Evolutionary conservation across 2,797 vertebrate genomes (phyloP), one percentile per base, ranked within the genome.

Genomic region (Morus bassanus): DNA sequence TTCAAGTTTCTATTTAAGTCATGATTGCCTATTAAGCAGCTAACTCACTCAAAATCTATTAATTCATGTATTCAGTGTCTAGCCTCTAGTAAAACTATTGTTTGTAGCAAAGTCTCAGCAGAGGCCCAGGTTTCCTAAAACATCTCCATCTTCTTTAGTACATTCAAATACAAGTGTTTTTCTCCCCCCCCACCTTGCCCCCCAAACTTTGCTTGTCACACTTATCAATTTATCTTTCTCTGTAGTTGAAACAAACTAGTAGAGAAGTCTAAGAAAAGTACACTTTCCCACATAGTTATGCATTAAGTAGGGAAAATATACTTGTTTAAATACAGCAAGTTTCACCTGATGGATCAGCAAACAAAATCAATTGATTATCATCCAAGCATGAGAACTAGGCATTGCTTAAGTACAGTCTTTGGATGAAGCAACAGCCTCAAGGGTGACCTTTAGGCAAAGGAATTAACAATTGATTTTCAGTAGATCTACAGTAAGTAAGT

Each of bases 311-410:
- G 25, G 48, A 77, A 91, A 93, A 82, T 30, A 69, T 0, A 57
- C 28, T 73, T 82, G 31, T 60, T 84, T 35, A 91, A 90, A 85
- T 27, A 78, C 25, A 84, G n/a, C 18, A 73, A 63, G 83, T 91
- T 95, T 85, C 86, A 89, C 68, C 67, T 80, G 70, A 92, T 35
- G 39, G 88, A 85, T 93, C 75, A 93, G 72, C 90, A 95, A 94
- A 92, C 64, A 96, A 86, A 89, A 88, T 33, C 43, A 85, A 64
- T 11, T 13, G 25, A 39, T 91, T 94, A 93, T 85, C 81, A 78
- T 7, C 9, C 46, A 82, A 65, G 60, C 83, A 96, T 95, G 88
- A 73, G 54, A 79, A 81, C 35, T 9, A 37, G 53, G 37, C 56
- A 45, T 53, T 85, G 87, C 48, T 0, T 23, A 85, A 91, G 12